phyloP scores from a whole-genome alignment of 2,888 invertebrate genomes.

The Ethmia dodecea region DNA sequence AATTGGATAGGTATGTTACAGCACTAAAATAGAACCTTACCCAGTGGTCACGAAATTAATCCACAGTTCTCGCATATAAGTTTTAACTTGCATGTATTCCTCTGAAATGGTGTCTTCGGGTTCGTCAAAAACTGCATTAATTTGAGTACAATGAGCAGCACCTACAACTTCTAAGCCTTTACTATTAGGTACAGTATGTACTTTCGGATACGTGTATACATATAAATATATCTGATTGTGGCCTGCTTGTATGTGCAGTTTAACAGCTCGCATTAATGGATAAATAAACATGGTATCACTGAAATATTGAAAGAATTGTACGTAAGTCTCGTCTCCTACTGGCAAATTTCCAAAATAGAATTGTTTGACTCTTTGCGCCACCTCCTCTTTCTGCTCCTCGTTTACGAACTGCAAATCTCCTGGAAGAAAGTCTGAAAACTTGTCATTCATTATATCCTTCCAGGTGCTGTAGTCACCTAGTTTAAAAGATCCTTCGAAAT shows the following conservation, averaged over 20 bases:
- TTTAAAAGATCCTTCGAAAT: conserved; percentile 42
- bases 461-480: conserved; percentile 24
- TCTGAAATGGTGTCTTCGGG: conserved; percentile 18
- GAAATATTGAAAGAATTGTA: conserved; percentile 33
- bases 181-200: conserved; percentile 5
- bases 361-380: conserved; percentile 29
- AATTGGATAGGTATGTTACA: too few relatives aligned
- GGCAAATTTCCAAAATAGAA: conserved; percentile 32
- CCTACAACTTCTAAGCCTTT: conserved; percentile 21
- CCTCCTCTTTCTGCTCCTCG: conserved; percentile 25
- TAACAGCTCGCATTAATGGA: conserved; percentile 24
- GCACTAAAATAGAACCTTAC: too few relatives aligned
- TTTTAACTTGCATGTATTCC: conserved; percentile 24
- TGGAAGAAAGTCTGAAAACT: conserved; percentile 47
- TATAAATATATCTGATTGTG: conserved; percentile 33
- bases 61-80: conserved; percentile 30
- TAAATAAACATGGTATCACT: conserved; percentile 29
- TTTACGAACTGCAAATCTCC: conserved; percentile 33
- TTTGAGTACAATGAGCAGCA: conserved; percentile 32
- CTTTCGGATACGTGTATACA: conserved; percentile 28
- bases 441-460: conserved; percentile 35
- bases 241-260: conserved; percentile 26
- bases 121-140: conserved; percentile 24
- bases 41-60: conserved; percentile 36
- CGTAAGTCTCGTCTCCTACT: conserved; percentile 22